These are phyloP conservation scores for Drosophila ustulata DNA, from an alignment of 2,888 invertebrate genomes.

Conservation along the genomic window DNA sequence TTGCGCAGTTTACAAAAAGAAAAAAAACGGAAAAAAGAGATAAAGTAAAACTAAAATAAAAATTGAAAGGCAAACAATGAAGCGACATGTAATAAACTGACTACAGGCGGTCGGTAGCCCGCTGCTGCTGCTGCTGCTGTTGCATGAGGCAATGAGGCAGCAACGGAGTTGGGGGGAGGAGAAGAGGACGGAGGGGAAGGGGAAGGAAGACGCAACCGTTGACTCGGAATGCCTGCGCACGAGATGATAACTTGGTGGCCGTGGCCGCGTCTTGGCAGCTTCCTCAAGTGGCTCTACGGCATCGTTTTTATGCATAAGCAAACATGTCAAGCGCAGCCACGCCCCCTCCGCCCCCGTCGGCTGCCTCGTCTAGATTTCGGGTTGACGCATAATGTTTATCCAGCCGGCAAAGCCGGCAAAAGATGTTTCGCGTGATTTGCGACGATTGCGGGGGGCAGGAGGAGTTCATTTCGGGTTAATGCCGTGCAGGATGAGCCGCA, in stretches of 20 bases:
- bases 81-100: constrained; percentile 28
- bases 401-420: constrained; percentile 75
- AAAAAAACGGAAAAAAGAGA: constrained; percentile 29
- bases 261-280: constrained; percentile 47
- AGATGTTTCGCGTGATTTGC: constrained; percentile 78
- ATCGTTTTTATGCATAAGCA: constrained; percentile 78
- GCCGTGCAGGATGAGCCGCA: constrained; percentile 60
- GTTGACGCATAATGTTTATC: constrained; percentile 72
- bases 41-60: constrained; percentile 75
- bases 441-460: constrained; percentile 26
- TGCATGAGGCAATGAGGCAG: constrained; percentile 11
- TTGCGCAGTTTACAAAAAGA: background rate
- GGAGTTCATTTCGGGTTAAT: constrained; percentile 78
- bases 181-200: background rate
- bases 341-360: constrained; percentile 11
- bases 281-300: constrained; percentile 62
- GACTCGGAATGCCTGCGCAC: constrained; percentile 52
- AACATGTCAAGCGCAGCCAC: constrained; percentile 74
- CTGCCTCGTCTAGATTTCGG: constrained; percentile 7
- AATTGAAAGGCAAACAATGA: constrained; percentile 72
- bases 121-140: constrained; percentile 7
- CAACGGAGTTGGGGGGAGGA: background rate
- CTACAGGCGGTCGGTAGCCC: constrained; percentile 8
- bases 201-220: background rate
- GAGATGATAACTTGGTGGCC: constrained; percentile 68